Evolutionary conservation across 2,888 invertebrate genomes (phyloP).

Genomic region (Cryptophagus acutangulus): DNA sequence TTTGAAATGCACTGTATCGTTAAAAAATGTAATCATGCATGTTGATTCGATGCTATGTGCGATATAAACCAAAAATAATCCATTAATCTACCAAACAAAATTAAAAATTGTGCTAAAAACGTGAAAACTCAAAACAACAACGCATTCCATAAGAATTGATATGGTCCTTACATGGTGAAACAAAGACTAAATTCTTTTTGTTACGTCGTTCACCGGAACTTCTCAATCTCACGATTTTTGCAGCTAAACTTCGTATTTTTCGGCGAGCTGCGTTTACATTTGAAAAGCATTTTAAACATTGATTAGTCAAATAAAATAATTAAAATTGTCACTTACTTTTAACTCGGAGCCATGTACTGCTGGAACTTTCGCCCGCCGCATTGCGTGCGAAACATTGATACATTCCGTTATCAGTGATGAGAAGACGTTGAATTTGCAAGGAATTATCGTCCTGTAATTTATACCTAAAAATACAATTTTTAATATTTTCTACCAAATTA

Average conservation of each 20-base stretch:
- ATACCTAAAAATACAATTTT: slow-evolving; percentile 52
- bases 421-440: slow-evolving; percentile 71
- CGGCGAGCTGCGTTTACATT: slow-evolving; percentile 27
- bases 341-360: slow-evolving; percentile 87
- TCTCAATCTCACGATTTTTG: slow-evolving; percentile 43
- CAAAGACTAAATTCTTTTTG: slow-evolving; percentile 45
- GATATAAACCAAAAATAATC: too few relatives aligned
- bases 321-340: slow-evolving; percentile 72
- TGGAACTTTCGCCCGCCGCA: slow-evolving; percentile 84
- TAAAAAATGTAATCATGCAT: too few relatives aligned
- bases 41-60: too few relatives aligned
- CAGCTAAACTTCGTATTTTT: slow-evolving; percentile 37
- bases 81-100: neutral
- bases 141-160: slow-evolving; percentile 4
- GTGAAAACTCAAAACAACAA: neutral
- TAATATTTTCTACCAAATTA: neutral
- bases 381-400: slow-evolving; percentile 92
- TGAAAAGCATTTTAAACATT: slow-evolving; percentile 8
- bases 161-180: slow-evolving; percentile 44
- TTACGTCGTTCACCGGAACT: slow-evolving; percentile 43
- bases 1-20: too few relatives aligned
- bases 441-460: slow-evolving; percentile 78
- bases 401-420: slow-evolving; percentile 85
- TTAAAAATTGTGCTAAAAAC: neutral
- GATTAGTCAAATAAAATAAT: slow-evolving; percentile 13